Conservation (phyloP, 2,113 vertebrate species). For the Asarcornis scutulata region DNA sequence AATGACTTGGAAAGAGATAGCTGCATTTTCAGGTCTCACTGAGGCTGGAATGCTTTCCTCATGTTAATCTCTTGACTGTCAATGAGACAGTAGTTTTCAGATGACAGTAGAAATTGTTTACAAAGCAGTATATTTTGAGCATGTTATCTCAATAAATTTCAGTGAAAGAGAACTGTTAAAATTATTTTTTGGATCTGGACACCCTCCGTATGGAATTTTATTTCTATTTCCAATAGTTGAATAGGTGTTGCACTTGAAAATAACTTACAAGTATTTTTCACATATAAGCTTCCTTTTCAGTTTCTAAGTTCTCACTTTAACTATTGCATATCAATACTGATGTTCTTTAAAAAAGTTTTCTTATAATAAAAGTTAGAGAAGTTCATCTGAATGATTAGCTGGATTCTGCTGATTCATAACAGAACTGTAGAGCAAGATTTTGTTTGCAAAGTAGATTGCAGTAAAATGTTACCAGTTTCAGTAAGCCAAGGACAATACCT, state of each 20-base stretch:
- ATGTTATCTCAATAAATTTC: neutral
- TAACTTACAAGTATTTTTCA: neutral
- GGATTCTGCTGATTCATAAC: neutral
- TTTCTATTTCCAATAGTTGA: neutral
- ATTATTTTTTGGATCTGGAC: neutral
- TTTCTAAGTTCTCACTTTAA: neutral
- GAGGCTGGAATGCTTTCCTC: neutral
- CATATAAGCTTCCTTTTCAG: neutral
- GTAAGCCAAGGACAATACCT: neutral
- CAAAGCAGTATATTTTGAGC: neutral
- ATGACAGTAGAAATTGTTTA: neutral
- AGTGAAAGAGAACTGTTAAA: neutral
- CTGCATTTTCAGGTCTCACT: slow-evolving; percentile 19
- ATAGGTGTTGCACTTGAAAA: neutral
- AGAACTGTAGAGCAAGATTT: neutral
- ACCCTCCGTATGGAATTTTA: neutral
- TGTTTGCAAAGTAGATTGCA: neutral
- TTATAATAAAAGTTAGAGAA: neutral
- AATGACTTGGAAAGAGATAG: neutral
- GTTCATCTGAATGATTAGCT: neutral
- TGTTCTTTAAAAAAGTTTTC: neutral
- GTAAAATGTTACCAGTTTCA: neutral
- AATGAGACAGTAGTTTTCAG: neutral
- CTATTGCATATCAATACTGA: neutral
- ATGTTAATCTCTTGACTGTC: neutral